Evolutionary conservation across 2,113 vertebrate genomes (phyloP).

Genomic region (Trematomus loennbergii): DNA sequence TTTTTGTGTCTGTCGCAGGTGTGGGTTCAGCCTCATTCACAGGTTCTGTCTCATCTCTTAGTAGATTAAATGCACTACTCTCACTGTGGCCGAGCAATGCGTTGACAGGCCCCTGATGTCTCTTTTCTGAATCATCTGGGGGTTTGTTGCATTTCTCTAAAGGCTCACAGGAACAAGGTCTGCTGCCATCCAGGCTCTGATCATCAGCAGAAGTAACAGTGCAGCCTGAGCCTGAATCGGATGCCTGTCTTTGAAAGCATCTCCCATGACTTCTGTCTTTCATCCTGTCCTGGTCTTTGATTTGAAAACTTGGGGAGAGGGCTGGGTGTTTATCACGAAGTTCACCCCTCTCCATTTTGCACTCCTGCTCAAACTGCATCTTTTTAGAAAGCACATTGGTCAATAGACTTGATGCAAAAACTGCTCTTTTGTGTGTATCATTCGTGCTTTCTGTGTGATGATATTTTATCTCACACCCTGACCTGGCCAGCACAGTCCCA

Average conservation of each 20-base stretch:
- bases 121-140: conserved; percentile 68
- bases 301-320: conserved; percentile 48
- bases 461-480: conserved; percentile 69
- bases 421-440: conserved; percentile 87
- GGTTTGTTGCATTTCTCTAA: conserved; percentile 58
- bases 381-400: conserved; percentile 98
- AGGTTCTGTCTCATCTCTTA: conserved; percentile 83
- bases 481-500: conserved; percentile 70
- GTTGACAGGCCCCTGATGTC: conserved; percentile 82
- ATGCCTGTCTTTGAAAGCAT: conserved; percentile 85
- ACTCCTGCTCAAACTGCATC: conserved; percentile 95
- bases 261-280: conserved; percentile 75
- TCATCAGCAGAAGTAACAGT: conserved; percentile 80
- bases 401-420: conserved; percentile 93
- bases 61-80: conserved; percentile 88
- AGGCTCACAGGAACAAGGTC: conserved; percentile 75
- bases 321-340: conserved; percentile 75
- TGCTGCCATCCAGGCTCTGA: conserved; percentile 55
- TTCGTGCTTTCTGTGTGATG: conserved; percentile 65
- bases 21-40: conserved; percentile 60
- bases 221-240: conserved; percentile 87
- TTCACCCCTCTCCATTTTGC: conserved; percentile 93
- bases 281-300: conserved; percentile 74
- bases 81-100: conserved; percentile 85
- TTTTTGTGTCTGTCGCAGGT: conserved; percentile 20